phyloP scores from a whole-genome alignment of 2,888 invertebrate species.

The Busseola fusca region DNA sequence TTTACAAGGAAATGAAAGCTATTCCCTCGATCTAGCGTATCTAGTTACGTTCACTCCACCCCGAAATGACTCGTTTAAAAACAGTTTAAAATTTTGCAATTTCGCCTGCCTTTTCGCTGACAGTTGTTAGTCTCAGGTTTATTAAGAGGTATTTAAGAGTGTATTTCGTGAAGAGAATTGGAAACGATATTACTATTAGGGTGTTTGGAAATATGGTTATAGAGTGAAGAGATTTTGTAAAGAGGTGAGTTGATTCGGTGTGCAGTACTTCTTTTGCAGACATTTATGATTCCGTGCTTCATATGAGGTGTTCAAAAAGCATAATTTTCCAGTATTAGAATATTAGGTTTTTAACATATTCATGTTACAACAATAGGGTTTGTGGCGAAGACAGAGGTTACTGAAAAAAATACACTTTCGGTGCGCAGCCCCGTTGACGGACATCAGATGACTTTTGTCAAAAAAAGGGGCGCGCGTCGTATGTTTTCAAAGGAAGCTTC shows the following conservation, averaged over 20 bases:
- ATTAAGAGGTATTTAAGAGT: constrained; percentile 13
- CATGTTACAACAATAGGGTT: too few species aligned
- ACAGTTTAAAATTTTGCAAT: constrained; percentile 69
- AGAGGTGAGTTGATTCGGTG: not conserved
- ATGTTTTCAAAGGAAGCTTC: too few species aligned
- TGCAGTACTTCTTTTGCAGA: not conserved
- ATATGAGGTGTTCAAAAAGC: not conserved
- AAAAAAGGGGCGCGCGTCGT: too few species aligned
- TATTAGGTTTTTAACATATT: too few species aligned
- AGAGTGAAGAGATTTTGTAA: too few species aligned
- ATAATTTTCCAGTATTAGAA: not conserved
- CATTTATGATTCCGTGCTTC: not conserved
- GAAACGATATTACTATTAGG: constrained; percentile 20
- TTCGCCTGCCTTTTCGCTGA: constrained; percentile 44
- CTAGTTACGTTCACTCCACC: constrained; percentile 32
- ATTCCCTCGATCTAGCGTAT: constrained; percentile 45
- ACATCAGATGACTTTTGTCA: too few species aligned
- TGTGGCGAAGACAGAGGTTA: too few species aligned
- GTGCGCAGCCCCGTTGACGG: too few species aligned
- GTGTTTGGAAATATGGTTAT: not conserved
- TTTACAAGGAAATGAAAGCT: constrained; percentile 53
- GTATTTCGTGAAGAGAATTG: constrained; percentile 25
- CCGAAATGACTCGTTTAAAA: constrained; percentile 58
- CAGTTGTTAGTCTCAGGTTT: constrained; percentile 39
- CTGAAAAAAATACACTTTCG: too few species aligned